Evolutionary conservation across 2,113 vertebrate genomes (phyloP), one percentile per base, ranked within the genome.

Genomic region (Apistogramma diplotaenia): DNA sequence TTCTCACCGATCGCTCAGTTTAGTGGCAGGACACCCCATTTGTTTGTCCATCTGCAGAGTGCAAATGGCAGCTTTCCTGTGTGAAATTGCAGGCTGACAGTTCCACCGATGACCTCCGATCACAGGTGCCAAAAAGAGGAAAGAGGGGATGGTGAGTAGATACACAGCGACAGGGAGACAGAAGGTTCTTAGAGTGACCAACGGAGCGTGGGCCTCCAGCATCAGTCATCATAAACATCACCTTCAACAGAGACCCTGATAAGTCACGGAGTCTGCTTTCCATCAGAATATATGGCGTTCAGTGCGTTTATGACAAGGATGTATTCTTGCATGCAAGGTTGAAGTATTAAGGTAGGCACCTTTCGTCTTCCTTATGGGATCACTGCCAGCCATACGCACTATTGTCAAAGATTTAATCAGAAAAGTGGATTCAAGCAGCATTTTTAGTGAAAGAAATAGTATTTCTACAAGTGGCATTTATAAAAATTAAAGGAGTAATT

Each of bases 221-320:
- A 90, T 90, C 85, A 67, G 76, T 89, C 86, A 87, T 74, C 33
- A 67, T 79, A 85, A 81, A 77, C 18, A 27, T 60, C 29, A n/a
- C 49, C 58, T 79, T 76, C 78, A 76, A 74, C 51, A 2, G 16
- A 65, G 73, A 71, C 29, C 53, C 75, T 31, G 37, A 80, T 76
- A 79, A 76, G 59, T 91, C 82, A 83, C 23, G 43, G 19, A 29
- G 16, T 60, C 51, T 85, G 57, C 76, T 73, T 59, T 74, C 62
- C 25, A 18, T 82, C 77, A 23, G 1, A 53, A 80, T 15, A 21
- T 25, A 37, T 35, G 54, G 70, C 12, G 77, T 33, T 74, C 31
- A 49, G 35, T 9, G 55, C 16, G 19, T 33, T 21, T 35, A 74
- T 29, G 61, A 76, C 75, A 49, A 51, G 78, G 35, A 65, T 76